Conservation (phyloP, 37 sponge, comb jelly and placozoan species). For the Haliclona indistincta region DNA sequence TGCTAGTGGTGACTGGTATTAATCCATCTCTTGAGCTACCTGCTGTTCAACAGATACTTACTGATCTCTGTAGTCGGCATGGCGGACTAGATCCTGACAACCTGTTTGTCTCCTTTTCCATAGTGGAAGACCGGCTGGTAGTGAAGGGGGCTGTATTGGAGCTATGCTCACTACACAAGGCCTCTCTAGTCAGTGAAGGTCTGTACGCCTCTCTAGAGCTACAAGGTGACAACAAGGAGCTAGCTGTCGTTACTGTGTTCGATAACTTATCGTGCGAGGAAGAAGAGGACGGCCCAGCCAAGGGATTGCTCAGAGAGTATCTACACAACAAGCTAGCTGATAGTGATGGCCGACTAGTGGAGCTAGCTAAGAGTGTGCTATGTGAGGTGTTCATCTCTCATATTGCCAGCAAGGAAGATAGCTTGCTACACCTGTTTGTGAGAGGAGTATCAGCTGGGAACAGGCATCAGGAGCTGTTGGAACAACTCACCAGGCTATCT, state of each 20-base stretch:
- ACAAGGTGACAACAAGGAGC: constrained; percentile 12
- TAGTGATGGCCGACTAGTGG: neutral
- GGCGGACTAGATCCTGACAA: constrained; percentile 69
- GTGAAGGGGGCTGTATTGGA: constrained; percentile 53
- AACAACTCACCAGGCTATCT: neutral
- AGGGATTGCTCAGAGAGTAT: constrained; percentile 31
- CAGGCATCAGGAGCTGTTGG: neutral
- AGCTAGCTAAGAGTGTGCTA: neutral
- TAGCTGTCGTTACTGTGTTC: constrained; percentile 28
- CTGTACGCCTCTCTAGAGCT: constrained; percentile 13
- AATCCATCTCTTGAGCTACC: constrained; percentile 27
- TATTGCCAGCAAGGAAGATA: neutral
- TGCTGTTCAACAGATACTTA: constrained; percentile 13
- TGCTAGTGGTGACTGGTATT: constrained; percentile 76
- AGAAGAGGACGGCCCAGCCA: constrained; percentile 30
- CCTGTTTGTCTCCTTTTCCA: constrained; percentile 44
- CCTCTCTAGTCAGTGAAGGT: constrained; percentile 15
- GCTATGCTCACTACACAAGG: constrained; percentile 24
- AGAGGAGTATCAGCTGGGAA: constrained; percentile 9
- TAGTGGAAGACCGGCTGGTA: constrained; percentile 13
- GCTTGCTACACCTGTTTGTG: constrained; percentile 19
- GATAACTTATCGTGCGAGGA: constrained; percentile 39
- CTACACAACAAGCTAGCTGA: constrained; percentile 21
- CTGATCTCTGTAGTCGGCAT: constrained; percentile 27
- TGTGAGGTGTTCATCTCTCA: constrained; percentile 25